A percentile compares a stretch with the other conserved stretches of the same genome.
Evolutionary conservation across 2,113 vertebrate genomes (phyloP).

Genomic region (Gobiocypris rarus): DNA sequence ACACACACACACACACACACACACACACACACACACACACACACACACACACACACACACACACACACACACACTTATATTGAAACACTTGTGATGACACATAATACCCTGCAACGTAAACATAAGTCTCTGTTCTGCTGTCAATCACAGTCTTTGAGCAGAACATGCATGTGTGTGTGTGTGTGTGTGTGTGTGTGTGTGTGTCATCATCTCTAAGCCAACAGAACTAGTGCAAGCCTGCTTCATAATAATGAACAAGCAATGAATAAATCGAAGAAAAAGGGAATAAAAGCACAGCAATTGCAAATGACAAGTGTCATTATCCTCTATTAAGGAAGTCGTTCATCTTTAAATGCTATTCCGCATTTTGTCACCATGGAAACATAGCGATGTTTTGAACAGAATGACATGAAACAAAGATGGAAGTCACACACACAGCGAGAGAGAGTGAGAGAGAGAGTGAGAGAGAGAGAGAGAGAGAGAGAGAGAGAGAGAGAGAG

Average conservation of each 20-base stretch:
- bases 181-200: not conserved
- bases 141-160: too few species aligned
- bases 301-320: constrained; percentile 48
- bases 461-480: too few species aligned
- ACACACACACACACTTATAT: too few species aligned
- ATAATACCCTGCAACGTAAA: too few species aligned
- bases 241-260: constrained; percentile 44
- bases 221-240: not conserved
- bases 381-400: not conserved
- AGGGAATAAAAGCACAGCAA: constrained; percentile 33
- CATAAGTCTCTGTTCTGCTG: too few species aligned
- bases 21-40: too few species aligned
- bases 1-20: too few species aligned
- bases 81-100: too few species aligned
- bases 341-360: constrained; percentile 55
- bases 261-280: not conserved
- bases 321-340: constrained; percentile 56
- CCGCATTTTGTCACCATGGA: constrained; percentile 33
- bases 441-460: too few species aligned
- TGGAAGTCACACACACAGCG: not conserved
- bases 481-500: too few species aligned
- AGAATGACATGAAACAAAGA: constrained; percentile 6
- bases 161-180: not conserved
- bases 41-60: too few species aligned
- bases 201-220: not conserved